Evolutionary conservation across 1,140 invertebrate genomes (phyloP).

Genomic region (Neoseiulus cucumeris): DNA sequence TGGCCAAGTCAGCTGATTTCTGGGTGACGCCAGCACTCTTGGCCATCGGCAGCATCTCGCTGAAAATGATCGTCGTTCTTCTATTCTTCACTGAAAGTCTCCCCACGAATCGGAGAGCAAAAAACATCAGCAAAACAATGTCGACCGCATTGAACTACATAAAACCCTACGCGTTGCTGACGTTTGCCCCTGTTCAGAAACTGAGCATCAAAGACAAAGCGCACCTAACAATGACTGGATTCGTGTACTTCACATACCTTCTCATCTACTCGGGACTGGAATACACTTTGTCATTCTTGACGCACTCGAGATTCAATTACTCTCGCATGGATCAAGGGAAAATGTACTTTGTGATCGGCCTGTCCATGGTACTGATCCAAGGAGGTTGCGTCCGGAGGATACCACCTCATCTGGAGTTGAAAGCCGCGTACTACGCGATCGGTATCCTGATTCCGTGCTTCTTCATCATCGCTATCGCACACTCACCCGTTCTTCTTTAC

Average conservation of each 20-base stretch:
- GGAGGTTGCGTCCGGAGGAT: conserved; percentile 64
- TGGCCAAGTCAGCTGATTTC: conserved; percentile 56
- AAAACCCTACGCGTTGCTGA: conserved; percentile 44
- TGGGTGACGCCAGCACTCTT: conserved; percentile 64
- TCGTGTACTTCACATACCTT: conserved; percentile 80
- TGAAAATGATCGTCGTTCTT: conserved; percentile 11
- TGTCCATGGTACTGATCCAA: conserved; percentile 81
- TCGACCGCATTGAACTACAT: conserved; percentile 50
- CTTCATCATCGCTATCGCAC: conserved; percentile 54
- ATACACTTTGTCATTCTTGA: conserved; percentile 91
- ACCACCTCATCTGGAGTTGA: conserved; percentile 27
- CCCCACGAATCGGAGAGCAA: conserved; percentile 36
- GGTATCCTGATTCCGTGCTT: conserved; percentile 64
- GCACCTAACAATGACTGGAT: conserved; percentile 49
- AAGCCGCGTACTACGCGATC: conserved; percentile 35
- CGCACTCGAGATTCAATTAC: conserved; percentile 75
- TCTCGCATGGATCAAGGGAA: conserved; percentile 82
- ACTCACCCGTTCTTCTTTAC: conserved; percentile 40
- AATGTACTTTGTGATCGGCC: conserved; percentile 86
- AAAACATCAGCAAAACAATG: conserved; percentile 41
- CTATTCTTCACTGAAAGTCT: conserved; percentile 14
- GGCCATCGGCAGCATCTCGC: conserved; percentile 36
- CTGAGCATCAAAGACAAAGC: conserved; percentile 24
- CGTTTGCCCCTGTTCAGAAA: conserved; percentile 32
- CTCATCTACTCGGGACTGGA: conserved; percentile 93